A percentile compares a stretch with the other conserved stretches of the same genome.
These are phyloP conservation scores for Lottia gigantea DNA, from an alignment of 2,888 invertebrate genomes.

Conservation along the genomic window DNA sequence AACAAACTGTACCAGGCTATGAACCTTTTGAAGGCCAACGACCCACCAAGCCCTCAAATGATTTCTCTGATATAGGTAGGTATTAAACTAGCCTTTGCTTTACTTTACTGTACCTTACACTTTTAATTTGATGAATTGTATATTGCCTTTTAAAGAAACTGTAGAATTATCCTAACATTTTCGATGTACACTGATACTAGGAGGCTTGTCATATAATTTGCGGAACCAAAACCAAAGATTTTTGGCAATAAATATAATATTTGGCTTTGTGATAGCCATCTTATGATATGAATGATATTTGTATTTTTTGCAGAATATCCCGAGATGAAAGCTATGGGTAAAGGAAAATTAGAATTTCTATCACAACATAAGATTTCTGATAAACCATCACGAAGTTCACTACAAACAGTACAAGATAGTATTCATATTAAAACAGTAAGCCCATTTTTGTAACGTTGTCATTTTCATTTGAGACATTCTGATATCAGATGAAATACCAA, in stretches of 20 bases:
- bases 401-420: conserved; percentile 17
- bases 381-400: conserved; percentile 16
- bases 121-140: too few species aligned
- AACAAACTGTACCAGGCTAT: conserved; percentile 35
- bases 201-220: too few species aligned
- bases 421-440: conserved; percentile 32
- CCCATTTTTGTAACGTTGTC: not conserved
- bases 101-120: too few species aligned
- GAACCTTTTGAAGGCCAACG: conserved; percentile 37
- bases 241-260: too few species aligned
- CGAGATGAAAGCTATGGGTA: conserved; percentile 37
- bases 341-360: conserved; percentile 37
- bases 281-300: not conserved
- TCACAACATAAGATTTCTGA: conserved; percentile 22
- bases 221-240: too few species aligned
- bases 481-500: too few species aligned
- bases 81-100: too few species aligned
- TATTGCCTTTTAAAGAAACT: too few species aligned
- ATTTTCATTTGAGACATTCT: too few species aligned
- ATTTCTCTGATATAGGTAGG: conserved; percentile 36
- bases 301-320: conserved; percentile 33
- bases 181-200: too few species aligned
- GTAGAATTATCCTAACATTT: too few species aligned
- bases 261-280: too few species aligned
- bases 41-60: conserved; percentile 36